Evolutionary conservation across 2,113 vertebrate genomes (phyloP), one percentile per base, ranked within the genome.

Genomic region (Tor tambroides): DNA sequence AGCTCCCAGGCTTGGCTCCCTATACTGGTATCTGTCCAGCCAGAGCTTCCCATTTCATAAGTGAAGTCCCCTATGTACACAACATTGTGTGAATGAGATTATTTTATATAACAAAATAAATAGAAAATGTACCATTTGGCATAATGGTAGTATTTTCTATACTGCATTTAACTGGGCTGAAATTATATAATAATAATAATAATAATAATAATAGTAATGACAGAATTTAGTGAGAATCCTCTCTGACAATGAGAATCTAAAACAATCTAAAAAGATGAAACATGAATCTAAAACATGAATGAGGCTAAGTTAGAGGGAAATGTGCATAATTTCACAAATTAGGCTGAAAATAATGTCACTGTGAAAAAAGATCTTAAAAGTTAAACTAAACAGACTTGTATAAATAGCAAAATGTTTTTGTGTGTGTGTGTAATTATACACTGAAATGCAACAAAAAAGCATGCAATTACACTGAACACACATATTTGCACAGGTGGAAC

Each of bases 21-120:
- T 23, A 96, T 71, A 0, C 98, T 99, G 91, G 87, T 2, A 0
- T 99, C 98, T 0, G 94, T 94, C 98, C 98, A 98, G 59, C 96
- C 97, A 0, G 90, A 94, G 0, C 92, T 81, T 0, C 93, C 90
- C 0, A 21, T 15, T 81, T 93, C 43, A 0, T 95, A 96, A 6
- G 91, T 93, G n/a, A 96, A 96, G 8, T 94, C 88, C 30, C 96
- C 98, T 98, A 91, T 19, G 69, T n/a, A 17, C 21, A 89, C 30
- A 90, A 35, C 10, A 86, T 61, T n/a, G 69, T 38, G 9, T 23
- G 8, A 72, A 38, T 10, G 38, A 21, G 32, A 72, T 65, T 59
- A 59, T 23, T 59, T 23, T 23, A 9, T 6, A 59, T 59, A 21
- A 59, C n/a, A 59, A 59, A 59, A 59, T 59, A 23, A 59, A 21